Base-by-base conservation (phyloP, 2,888 invertebrate species). In the Amblyteles armatorius region DNA sequence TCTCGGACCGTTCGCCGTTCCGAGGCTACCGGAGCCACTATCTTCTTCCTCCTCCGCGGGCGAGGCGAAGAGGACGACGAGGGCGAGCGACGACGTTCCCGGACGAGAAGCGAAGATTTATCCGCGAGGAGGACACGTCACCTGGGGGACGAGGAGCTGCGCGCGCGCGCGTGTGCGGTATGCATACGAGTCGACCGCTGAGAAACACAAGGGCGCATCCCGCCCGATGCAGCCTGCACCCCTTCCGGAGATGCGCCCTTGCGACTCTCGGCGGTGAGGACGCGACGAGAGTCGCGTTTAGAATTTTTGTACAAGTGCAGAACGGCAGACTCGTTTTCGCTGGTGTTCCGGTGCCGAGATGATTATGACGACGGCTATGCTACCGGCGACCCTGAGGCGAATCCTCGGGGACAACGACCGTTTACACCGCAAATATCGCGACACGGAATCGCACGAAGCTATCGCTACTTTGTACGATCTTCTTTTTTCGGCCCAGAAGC, bases 361-460 rank as follows among this genome's bases (percentile, higher is more conserved):
- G 19, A 60, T 52, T 40, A 19, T 36, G 57, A 60, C 40, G 40
- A 40, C 2, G 40, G 40, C 40, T 67, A 13, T 22, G 22, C 55
- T 55, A 71, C 69, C 44, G 78, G 78, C 81, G 84, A 84, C 84
- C 81, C 84, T 84, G 84, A 84, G 74, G 74, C 78, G 81, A 84
- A 68, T 72, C 44, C 77, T 74, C 74, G 50, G 81, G 84, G 78
- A 78, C 84, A 84, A 79, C 78, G 84, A 84, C 84, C 84, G 60
- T 22, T 44, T 48, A 76, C 65, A 63, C 67, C 57, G 29, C 65
- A 40, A 55, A 60, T 74, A 73, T n/a, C 40, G 63, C 55, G 22
- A 79, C 29, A 50, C 48, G 33, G 33, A 29, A 40, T 16, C 69
- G 33, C 73, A 60, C 29, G 19, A 55, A 40, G 11, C 11, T 55